Conservation (phyloP, 2,113 vertebrate species). For the Equus przewalskii region DNA sequence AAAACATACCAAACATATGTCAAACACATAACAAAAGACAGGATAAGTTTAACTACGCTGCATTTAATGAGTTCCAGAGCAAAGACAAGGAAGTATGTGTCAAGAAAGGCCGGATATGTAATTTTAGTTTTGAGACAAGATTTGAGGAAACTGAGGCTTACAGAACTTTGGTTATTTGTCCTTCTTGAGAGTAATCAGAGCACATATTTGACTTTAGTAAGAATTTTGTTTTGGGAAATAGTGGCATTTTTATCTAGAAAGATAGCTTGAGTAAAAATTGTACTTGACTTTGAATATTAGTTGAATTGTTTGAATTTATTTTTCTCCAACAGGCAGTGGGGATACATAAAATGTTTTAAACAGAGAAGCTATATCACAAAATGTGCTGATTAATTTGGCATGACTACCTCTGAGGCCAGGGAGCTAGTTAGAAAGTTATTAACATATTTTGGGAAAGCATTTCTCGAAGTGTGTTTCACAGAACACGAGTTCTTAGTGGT, state of each 20-base stretch:
- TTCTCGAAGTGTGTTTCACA: constrained; percentile 17
- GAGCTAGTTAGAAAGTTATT: background rate
- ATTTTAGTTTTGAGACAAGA: background rate
- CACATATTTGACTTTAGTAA: background rate
- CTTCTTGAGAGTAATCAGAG: background rate
- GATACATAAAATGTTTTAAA: background rate
- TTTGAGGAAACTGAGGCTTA: background rate
- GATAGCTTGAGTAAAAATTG: background rate
- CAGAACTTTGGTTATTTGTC: background rate
- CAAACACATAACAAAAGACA: background rate
- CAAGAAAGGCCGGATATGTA: background rate
- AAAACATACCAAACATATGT: background rate
- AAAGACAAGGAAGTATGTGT: background rate
- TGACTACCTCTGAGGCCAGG: background rate
- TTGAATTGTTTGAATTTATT: background rate
- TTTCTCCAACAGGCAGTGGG: background rate
- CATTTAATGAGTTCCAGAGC: background rate
- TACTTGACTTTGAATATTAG: background rate
- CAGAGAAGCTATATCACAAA: background rate
- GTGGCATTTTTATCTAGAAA: background rate
- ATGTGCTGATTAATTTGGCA: constrained; percentile 7
- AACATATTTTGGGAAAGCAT: constrained; percentile 43
- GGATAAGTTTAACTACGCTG: background rate
- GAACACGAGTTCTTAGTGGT: background rate
- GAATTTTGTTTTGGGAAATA: background rate